Percentiles rank a stretch among this genome's conserved stretches.
phyloP scores from a whole-genome alignment of 92 coral and sea anemone species.

The Siderastrea radians region DNA sequence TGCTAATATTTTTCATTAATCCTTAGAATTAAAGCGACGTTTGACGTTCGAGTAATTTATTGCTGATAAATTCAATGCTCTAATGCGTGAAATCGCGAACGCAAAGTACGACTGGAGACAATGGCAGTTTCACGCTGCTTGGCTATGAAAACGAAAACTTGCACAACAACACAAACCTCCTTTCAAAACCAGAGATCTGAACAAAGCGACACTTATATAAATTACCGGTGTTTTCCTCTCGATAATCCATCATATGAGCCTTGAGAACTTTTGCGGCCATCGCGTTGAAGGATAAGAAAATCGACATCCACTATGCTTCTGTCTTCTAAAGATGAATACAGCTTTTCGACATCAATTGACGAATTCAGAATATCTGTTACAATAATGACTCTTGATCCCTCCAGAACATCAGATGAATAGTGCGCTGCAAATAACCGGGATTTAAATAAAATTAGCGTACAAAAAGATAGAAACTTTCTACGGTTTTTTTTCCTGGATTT shows the following conservation, averaged over 20 bases:
- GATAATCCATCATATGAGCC: constrained; percentile 2
- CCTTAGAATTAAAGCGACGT: not conserved
- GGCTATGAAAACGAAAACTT: not conserved
- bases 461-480: not conserved
- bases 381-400: constrained; percentile 2
- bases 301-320: not conserved
- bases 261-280: constrained; percentile 1
- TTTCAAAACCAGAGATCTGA: not conserved
- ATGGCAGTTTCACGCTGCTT: constrained; percentile 26
- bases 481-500: not conserved
- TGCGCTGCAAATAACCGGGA: constrained; percentile 3
- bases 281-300: constrained; percentile 14
- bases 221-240: constrained; percentile 16
- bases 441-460: not conserved
- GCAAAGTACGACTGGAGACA: constrained; percentile 5
- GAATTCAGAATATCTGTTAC: constrained; percentile 1
- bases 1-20: not conserved
- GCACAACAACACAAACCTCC: not conserved
- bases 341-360: constrained; percentile 4
- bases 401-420: not conserved
- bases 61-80: not conserved
- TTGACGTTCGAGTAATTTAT: not conserved
- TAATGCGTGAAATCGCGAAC: not conserved
- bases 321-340: constrained; percentile 12
- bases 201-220: constrained; percentile 2